These are phyloP conservation scores for Eupithecia pulchellata DNA, from an alignment of 2,888 invertebrate species.

Conservation along the genomic window DNA sequence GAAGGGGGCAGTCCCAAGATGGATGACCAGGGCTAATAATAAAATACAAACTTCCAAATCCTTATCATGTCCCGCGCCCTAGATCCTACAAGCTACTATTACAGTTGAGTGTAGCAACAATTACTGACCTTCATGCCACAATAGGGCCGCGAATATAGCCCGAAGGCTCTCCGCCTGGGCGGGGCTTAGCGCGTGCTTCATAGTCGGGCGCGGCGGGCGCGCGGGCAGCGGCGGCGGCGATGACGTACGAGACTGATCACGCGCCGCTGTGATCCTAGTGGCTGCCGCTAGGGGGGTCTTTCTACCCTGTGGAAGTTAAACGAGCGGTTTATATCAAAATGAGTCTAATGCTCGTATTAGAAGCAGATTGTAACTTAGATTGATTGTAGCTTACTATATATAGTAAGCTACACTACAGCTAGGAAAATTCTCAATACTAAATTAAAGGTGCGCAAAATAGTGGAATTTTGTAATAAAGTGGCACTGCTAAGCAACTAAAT, in stretches of 20 bases:
- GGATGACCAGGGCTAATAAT: no score
- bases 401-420: no score
- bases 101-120: no score
- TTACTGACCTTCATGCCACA: constrained; percentile 96
- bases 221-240: constrained; percentile 73
- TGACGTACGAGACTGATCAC: constrained; percentile 60
- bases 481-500: no score
- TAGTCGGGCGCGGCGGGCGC: constrained; percentile 64
- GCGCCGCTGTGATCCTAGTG: neutral
- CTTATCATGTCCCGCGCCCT: no score
- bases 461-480: no score
- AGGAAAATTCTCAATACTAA: no score
- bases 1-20: no score
- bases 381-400: neutral
- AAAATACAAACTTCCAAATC: no score
- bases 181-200: constrained; percentile 95
- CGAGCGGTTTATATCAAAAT: neutral
- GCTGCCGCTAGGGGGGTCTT: constrained; percentile 11
- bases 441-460: no score
- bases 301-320: neutral
- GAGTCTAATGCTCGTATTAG: neutral
- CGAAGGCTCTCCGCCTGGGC: constrained; percentile 96
- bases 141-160: constrained; percentile 97
- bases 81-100: no score
- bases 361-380: neutral